Percentiles rank a stretch among this genome's conserved stretches.
Evolutionary conservation across 1,140 invertebrate species (phyloP).

Genomic region (Chionoecetes opilio): DNA sequence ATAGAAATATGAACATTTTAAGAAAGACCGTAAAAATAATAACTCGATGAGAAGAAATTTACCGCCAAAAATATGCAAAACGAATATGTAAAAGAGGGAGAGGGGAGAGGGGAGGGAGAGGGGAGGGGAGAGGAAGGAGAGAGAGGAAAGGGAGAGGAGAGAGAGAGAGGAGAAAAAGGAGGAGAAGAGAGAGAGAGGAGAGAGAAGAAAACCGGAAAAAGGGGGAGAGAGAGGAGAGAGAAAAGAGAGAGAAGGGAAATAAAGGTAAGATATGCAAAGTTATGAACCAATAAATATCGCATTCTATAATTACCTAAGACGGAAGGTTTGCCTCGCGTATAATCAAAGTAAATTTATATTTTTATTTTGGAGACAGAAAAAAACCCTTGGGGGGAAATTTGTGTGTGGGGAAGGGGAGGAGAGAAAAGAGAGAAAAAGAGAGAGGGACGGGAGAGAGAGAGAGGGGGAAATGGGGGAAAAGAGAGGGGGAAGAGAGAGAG

Average conservation of each 20-base stretch:
- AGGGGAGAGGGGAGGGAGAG: too few species aligned
- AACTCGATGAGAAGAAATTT: too few species aligned
- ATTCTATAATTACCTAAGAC: background rate
- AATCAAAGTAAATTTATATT: constrained; percentile 20
- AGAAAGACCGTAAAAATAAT: too few species aligned
- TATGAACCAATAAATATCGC: constrained; percentile 1
- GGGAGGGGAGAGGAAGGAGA: background rate
- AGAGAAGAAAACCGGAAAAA: too few species aligned
- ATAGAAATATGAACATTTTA: too few species aligned
- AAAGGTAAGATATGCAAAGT: background rate
- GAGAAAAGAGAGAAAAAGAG: background rate
- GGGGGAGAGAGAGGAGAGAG: background rate
- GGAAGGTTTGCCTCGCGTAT: background rate
- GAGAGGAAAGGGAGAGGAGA: background rate
- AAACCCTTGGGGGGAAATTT: background rate
- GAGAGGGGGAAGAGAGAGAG: background rate
- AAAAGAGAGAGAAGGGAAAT: background rate
- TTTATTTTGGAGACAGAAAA: constrained; percentile 9
- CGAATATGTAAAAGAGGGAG: too few species aligned
- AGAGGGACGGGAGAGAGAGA: background rate
- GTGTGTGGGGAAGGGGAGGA: background rate
- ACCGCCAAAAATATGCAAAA: too few species aligned
- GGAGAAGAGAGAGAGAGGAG: background rate
- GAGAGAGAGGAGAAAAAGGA: background rate
- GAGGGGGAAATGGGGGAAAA: background rate